Evolutionary conservation across 2,113 vertebrate genomes (phyloP).

Genomic region (Dipodomys merriami): DNA sequence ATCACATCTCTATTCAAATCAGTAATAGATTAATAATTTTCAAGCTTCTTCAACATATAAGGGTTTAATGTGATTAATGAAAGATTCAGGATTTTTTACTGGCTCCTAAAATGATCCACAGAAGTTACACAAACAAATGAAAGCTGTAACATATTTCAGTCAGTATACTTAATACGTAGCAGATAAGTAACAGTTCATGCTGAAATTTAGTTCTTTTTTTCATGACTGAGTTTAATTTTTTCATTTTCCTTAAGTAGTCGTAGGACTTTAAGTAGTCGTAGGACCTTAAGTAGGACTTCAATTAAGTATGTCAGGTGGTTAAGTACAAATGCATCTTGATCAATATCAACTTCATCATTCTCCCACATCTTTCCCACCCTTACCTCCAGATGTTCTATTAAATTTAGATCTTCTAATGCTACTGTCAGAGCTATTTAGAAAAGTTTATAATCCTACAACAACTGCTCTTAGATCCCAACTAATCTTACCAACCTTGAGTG

Average conservation of each 20-base stretch:
- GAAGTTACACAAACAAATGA: not conserved
- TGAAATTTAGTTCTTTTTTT: too few relatives aligned
- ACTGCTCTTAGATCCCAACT: not conserved
- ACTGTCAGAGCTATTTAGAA: not conserved
- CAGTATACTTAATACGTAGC: not conserved
- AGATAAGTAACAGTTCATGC: not conserved
- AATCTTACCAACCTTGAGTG: not conserved
- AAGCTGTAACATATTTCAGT: not conserved
- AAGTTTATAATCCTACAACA: not conserved
- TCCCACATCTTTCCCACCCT: too few relatives aligned
- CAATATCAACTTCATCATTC: too few relatives aligned
- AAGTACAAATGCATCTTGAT: too few relatives aligned
- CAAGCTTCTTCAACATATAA: not conserved
- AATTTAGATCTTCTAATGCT: not conserved
- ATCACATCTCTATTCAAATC: not conserved
- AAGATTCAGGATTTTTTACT: not conserved
- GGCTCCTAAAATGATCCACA: not conserved
- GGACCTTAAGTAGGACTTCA: too few relatives aligned
- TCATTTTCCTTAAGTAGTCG: too few relatives aligned
- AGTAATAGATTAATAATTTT: conserved; percentile 4
- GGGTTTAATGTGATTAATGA: not conserved
- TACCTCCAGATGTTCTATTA: too few relatives aligned
- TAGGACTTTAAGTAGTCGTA: too few relatives aligned
- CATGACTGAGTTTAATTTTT: too few relatives aligned
- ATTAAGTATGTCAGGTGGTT: too few relatives aligned